Evolutionary conservation across 2,888 invertebrate species (phyloP), one percentile per base, ranked within the genome.

Genomic region (Scaptodrosophila latifasciaeformis): DNA sequence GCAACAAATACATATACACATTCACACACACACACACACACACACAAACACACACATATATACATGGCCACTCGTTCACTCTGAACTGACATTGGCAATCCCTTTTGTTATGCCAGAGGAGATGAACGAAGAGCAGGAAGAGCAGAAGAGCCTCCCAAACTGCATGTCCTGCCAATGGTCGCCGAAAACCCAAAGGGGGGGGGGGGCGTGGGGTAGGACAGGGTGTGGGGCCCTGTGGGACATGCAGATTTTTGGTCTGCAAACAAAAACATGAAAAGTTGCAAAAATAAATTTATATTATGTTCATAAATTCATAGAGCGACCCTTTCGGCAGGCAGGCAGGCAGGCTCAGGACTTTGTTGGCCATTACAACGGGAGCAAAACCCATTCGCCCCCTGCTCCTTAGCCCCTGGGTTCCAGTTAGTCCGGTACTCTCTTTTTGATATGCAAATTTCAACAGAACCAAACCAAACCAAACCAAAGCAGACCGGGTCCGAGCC

Each of bases 251-350:
- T 78, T 75, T 52, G 65, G 54, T 74, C n/a, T n/a, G n/a, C 65
- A 70, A 77, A 76, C 74, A 80, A 74, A 78, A 80, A 81, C 76
- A 81, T 78, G 76, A 71, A 68, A 74, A 74, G 79, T 78, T 70
- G 79, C 76, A 77, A 77, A 82, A 82, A 84, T 84, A 84, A 84
- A 82, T 84, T 84, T 82, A 82, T 82, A 83, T 84, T 83, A 82
- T 81, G 77, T 77, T 81, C 83, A 83, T 83, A 84, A 84, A 84
- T 83, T 84, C 75, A 79, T 70, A 80, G 78, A 82, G 75, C 70
- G 13, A 46, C 7, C 45, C 35, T 3, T 24, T 7, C 24, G 7
- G 24, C 46, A 34, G 49, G 46, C 47, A 21, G 24, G 48, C 13
- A 43, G 30, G 39, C 27, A 29, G 59, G 52, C 49, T 51, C 56